Evolutionary conservation across 1,140 invertebrate species (phyloP).

Genomic region (Sinella curviseta): DNA sequence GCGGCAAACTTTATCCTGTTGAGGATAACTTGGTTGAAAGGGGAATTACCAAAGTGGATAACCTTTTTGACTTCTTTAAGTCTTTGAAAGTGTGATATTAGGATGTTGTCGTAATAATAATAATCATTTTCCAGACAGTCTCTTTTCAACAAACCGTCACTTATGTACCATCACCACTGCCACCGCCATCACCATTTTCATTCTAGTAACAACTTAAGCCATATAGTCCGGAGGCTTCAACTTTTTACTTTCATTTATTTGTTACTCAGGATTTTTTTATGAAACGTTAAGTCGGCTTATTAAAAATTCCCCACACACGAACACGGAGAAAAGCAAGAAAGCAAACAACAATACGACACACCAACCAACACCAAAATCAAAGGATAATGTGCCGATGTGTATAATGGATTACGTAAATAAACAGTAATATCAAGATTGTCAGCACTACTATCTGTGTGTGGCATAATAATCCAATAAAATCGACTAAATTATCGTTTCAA

Average conservation of each 20-base stretch:
- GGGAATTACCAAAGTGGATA: neutral
- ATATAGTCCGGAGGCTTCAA: neutral
- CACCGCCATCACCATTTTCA: neutral
- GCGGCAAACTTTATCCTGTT: neutral
- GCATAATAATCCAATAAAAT: neutral
- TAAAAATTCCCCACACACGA: constrained; percentile 9
- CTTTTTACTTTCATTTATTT: neutral
- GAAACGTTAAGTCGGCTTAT: neutral
- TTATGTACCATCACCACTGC: neutral
- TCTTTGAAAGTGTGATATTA: neutral
- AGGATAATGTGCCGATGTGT: no score
- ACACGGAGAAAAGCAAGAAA: neutral
- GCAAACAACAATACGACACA: no score
- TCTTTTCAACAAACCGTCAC: neutral
- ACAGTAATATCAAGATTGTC: neutral
- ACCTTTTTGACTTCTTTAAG: neutral
- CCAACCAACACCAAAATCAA: no score
- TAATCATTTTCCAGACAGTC: neutral
- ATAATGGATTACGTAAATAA: no score
- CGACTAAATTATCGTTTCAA: neutral
- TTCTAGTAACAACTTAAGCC: neutral
- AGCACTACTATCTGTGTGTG: neutral
- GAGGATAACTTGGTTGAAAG: neutral
- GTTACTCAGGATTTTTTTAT: neutral
- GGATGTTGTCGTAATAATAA: neutral